These are phyloP conservation scores for Prunella strophiata DNA, from an alignment of 2,797 vertebrate species.

Conservation along the genomic window DNA sequence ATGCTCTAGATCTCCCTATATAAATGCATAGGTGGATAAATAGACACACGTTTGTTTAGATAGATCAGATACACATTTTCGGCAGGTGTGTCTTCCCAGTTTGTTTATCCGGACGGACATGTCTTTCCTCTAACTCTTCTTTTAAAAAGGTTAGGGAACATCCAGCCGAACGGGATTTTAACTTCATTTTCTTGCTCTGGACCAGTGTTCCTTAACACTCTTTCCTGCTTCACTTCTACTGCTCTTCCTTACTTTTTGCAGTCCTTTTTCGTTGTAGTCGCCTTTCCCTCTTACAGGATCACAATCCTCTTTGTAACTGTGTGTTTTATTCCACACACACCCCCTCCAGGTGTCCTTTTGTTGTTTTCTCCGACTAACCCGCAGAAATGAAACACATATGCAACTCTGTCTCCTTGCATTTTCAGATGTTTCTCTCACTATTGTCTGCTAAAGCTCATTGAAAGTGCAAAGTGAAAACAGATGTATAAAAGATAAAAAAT, in stretches of 20 bases:
- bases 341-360: conserved; percentile 69
- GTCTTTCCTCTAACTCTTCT: not conserved
- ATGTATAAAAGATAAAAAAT: conserved; percentile 64
- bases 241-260: conserved; percentile 15
- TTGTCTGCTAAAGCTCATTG: conserved; percentile 73
- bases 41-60: not conserved
- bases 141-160: not conserved
- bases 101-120: not conserved
- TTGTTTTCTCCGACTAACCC: conserved; percentile 68
- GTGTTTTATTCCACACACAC: not conserved
- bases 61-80: not conserved
- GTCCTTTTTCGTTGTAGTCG: conserved; percentile 46
- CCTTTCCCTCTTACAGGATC: conserved; percentile 50
- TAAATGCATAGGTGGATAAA: not conserved
- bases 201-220: not conserved
- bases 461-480: conserved; percentile 82
- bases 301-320: conserved; percentile 51
- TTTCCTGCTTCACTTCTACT: not conserved
- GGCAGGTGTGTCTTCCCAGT: conserved; percentile 7
- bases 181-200: not conserved
- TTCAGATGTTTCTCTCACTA: conserved; percentile 79
- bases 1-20: not conserved
- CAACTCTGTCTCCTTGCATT: conserved; percentile 74
- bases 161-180: not conserved
- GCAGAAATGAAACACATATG: conserved; percentile 80